phyloP scores from a whole-genome alignment of 2,888 invertebrate species.

The Philopedon plagiatum region DNA sequence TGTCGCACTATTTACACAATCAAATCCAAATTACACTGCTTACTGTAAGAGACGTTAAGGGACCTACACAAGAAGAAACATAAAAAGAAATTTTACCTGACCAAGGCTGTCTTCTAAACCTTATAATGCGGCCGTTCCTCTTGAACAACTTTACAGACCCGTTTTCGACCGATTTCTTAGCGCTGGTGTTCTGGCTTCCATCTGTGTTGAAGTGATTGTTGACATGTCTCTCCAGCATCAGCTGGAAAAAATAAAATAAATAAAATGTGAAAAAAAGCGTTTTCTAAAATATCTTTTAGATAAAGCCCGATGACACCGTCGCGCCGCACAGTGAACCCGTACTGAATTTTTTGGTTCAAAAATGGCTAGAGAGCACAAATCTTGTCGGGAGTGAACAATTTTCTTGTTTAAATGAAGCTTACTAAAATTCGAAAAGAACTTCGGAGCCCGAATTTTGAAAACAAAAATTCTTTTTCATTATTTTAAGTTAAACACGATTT shows the following conservation, averaged over 20 bases:
- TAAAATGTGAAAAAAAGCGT: too few relatives aligned
- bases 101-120: conserved; percentile 90
- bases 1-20: not conserved
- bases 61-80: conserved; percentile 15
- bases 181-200: conserved; percentile 71
- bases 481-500: too few relatives aligned
- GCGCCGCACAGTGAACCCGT: too few relatives aligned
- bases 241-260: conserved; percentile 71
- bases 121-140: conserved; percentile 89
- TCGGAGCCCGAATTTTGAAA: too few relatives aligned
- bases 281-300: too few relatives aligned
- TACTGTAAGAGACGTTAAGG: conserved; percentile 34
- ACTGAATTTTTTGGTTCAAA: too few relatives aligned
- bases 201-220: conserved; percentile 90
- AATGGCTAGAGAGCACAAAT: too few relatives aligned
- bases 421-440: too few relatives aligned
- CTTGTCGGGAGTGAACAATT: too few relatives aligned
- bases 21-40: conserved; percentile 18
- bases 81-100: conserved; percentile 77
- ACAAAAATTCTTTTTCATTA: too few relatives aligned
- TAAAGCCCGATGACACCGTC: too few relatives aligned
- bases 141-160: conserved; percentile 84
- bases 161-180: conserved; percentile 82
- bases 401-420: too few relatives aligned
- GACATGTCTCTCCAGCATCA: conserved; percentile 90